These are phyloP conservation scores for Conopomorpha cramerella DNA, from an alignment of 1,140 invertebrate species.

Conservation along the genomic window DNA sequence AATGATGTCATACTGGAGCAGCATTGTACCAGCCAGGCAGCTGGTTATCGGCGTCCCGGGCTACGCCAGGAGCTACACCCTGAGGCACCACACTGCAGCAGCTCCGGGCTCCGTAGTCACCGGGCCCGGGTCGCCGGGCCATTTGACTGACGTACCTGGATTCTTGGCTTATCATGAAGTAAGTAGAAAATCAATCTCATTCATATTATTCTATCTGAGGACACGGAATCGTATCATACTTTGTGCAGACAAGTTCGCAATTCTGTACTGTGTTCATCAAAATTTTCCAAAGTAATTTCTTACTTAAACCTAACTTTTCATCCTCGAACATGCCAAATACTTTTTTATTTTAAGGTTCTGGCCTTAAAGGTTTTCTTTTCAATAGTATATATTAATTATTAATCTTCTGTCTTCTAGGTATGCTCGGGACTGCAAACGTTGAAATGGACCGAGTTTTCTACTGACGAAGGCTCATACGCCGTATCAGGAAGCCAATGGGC, in stretches of 20 bases:
- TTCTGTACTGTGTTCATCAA: too few relatives aligned
- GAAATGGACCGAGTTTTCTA: conserved; percentile 70
- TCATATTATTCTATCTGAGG: too few relatives aligned
- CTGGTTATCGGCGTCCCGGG: conserved; percentile 34
- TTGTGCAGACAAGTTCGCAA: too few relatives aligned
- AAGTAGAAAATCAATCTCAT: too few relatives aligned
- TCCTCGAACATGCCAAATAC: too few relatives aligned
- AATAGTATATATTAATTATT: background rate
- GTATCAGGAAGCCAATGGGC: conserved; percentile 79
- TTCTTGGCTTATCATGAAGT: conserved; percentile 76
- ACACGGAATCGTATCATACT: too few relatives aligned
- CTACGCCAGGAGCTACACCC: conserved; percentile 61
- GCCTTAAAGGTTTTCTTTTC: background rate
- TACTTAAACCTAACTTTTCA: too few relatives aligned
- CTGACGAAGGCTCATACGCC: conserved; percentile 73
- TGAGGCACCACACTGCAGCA: conserved; percentile 55
- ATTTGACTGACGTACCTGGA: conserved; percentile 67
- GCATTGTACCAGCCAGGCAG: conserved; percentile 16
- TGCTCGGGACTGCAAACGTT: conserved; percentile 64
- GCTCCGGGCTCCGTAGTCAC: conserved; percentile 59
- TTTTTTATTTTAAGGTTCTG: too few relatives aligned
- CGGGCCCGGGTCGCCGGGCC: conserved; percentile 65
- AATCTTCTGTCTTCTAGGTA: conserved; percentile 52
- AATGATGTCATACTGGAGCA: conserved; percentile 30
- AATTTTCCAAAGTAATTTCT: too few relatives aligned